Evolutionary conservation across 1,140 invertebrate genomes (phyloP).

Genomic region (Bombus balteatus): DNA sequence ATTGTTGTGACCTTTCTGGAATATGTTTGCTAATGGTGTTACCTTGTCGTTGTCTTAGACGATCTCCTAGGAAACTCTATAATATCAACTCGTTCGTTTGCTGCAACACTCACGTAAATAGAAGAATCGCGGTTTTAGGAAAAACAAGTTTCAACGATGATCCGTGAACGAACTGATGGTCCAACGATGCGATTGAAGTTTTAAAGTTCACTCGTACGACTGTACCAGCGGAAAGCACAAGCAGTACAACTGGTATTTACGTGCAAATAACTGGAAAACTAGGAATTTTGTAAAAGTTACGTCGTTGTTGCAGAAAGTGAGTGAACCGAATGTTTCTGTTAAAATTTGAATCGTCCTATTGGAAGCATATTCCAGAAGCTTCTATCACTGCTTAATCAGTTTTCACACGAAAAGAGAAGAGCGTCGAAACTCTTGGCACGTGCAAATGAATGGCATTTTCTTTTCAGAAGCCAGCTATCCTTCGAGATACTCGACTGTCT

Average conservation of each 20-base stretch:
- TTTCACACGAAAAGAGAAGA: constrained; percentile 1
- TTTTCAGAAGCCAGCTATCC: neutral
- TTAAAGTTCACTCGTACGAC: too few relatives aligned
- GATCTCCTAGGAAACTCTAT: neutral
- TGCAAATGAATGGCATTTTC: neutral
- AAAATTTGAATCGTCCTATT: neutral
- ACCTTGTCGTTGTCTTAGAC: neutral
- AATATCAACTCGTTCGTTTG: too few relatives aligned
- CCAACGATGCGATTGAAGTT: too few relatives aligned
- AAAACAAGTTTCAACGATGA: too few relatives aligned
- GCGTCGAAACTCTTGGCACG: neutral
- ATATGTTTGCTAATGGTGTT: neutral
- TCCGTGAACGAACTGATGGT: too few relatives aligned
- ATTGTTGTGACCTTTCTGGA: neutral
- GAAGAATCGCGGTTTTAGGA: too few relatives aligned
- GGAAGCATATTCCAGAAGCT: neutral
- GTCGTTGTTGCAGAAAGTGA: too few relatives aligned
- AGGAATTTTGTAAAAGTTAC: too few relatives aligned
- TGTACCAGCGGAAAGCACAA: too few relatives aligned
- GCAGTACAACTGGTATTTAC: too few relatives aligned
- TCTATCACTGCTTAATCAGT: neutral
- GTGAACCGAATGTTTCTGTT: neutral
- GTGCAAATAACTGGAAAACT: too few relatives aligned
- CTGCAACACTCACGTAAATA: neutral
- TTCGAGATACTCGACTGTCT: neutral